Base-by-base conservation (phyloP, 2,888 invertebrate genomes). In the Vanessa cardui region DNA sequence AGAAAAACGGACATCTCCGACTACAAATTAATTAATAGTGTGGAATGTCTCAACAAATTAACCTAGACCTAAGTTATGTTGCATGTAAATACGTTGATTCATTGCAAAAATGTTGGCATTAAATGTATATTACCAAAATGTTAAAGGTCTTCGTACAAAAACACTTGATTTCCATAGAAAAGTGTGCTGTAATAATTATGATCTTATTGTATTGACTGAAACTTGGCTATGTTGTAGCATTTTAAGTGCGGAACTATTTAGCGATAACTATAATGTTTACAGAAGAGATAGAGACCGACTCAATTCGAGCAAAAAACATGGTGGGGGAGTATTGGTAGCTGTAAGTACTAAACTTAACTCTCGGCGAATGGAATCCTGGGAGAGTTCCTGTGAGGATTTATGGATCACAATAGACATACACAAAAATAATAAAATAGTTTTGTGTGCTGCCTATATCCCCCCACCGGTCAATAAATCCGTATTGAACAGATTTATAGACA, bases 1-100 rank as follows among this genome's bases (percentile, higher is more conserved):
- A 56, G 74, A 49, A 73, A 74, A 61, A 47, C 60, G 20, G 60
- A 65, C 26, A 54, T 31, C 21, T 12, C 31, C 4, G 54, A 54
- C 16, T 54, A 31, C 54, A 54, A 31, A 26, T 5, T 54, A 31
- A 31, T 54, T 15, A 31, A 15, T 15, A 31, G 6, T 16, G 31
- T 31, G 15, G 16, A 54, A 15, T 54, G 31, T 15, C 31, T 54
- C 3, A 31, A 54, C 6, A 54, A 31, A 21, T 26, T 54, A 6
- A 54, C 15, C 16, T 54, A 54, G 16, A 16, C 16, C 2, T 31
- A 5, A 6, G 16, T 15, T 21, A 3, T 16, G 3, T 15, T 54
- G 26, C 54, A 54, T 31, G 31, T 31, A 20, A 15, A 6, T 16
- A 16, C 5, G 8, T 44, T 58, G 26, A 6, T 44, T 5, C 4